Conservation (phyloP, 2,113 vertebrate genomes). For the Muntiacus muntjak region DNA sequence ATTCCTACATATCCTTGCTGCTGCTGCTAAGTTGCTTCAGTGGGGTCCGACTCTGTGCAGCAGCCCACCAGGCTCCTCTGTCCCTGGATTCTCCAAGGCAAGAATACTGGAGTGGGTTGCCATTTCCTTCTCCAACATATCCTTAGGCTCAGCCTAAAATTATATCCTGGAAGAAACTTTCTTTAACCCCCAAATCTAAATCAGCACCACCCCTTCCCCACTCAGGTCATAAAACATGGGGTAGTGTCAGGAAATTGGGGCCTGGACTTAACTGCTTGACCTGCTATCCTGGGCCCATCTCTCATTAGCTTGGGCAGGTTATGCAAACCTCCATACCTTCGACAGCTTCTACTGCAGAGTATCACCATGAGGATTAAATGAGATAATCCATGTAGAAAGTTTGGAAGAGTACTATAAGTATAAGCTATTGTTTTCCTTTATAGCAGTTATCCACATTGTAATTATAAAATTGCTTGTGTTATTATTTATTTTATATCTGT, state of each 20-base stretch:
- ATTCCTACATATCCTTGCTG: not conserved
- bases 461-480: not conserved
- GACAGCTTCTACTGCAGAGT: not conserved
- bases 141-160: not conserved
- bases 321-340: not conserved
- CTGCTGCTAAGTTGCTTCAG: no score
- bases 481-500: not conserved
- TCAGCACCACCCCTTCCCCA: not conserved
- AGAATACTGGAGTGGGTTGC: no score
- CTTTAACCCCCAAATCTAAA: not conserved
- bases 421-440: not conserved
- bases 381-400: not conserved
- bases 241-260: not conserved
- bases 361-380: not conserved
- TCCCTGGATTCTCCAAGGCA: no score
- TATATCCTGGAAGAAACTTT: not conserved
- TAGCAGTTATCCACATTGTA: not conserved
- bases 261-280: not conserved
- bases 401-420: not conserved
- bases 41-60: no score
- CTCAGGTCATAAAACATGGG: not conserved
- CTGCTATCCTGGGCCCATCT: not conserved
- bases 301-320: not conserved
- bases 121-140: not conserved
- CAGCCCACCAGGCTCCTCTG: no score